These are phyloP conservation scores for Camptogramma bilineatum DNA, from an alignment of 2,888 invertebrate genomes.

Conservation along the genomic window DNA sequence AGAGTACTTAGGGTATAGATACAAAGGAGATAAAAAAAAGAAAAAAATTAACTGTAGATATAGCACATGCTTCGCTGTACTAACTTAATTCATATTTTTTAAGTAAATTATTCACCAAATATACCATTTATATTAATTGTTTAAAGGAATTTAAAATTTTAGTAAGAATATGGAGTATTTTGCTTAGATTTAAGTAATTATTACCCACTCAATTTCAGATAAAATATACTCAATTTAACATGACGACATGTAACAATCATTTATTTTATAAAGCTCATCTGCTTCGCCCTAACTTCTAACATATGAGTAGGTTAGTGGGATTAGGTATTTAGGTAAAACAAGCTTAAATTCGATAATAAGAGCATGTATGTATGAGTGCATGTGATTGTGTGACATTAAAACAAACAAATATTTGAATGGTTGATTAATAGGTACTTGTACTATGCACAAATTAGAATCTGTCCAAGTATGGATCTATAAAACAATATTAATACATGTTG, in stretches of 20 bases:
- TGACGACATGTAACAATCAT: conserved; percentile 66
- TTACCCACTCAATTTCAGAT: conserved; percentile 48
- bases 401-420: not conserved
- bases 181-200: conserved; percentile 27
- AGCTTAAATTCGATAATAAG: not conserved
- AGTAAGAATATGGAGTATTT: conserved; percentile 19
- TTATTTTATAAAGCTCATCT: conserved; percentile 70
- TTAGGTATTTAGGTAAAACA: conserved; percentile 1
- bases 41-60: conserved; percentile 42
- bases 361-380: not conserved
- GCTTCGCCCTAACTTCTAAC: conserved; percentile 85
- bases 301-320: conserved; percentile 35
- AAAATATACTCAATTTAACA: conserved; percentile 63
- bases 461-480: too few relatives aligned
- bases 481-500: too few relatives aligned
- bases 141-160: conserved; percentile 4
- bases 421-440: not conserved
- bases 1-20: conserved; percentile 27
- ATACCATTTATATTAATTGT: conserved; percentile 30
- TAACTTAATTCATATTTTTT: conserved; percentile 53
- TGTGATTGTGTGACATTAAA: not conserved
- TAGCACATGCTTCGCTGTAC: conserved; percentile 68
- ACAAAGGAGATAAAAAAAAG: conserved; percentile 36
- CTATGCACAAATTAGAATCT: too few relatives aligned
- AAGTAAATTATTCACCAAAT: conserved; percentile 34